A percentile compares a stretch with the other conserved stretches of the same genome.
Evolutionary conservation across 2,113 vertebrate species (phyloP).

Genomic region (Corvus moneduloides): DNA sequence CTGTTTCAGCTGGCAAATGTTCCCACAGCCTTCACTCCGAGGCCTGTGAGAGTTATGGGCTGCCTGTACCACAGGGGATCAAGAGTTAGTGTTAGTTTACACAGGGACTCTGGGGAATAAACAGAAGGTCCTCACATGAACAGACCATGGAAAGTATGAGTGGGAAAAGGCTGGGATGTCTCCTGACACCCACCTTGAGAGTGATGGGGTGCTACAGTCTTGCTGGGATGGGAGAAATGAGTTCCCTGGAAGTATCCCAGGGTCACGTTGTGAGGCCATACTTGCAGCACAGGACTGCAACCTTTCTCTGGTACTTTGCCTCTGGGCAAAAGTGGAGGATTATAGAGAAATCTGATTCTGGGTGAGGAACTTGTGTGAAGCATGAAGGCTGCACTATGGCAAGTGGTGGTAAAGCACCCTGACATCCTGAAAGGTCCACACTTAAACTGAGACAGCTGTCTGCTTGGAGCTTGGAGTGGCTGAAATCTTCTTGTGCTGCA

Average conservation of each 20-base stretch:
- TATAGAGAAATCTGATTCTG: background rate
- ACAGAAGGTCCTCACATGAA: background rate
- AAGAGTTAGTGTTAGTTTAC: background rate
- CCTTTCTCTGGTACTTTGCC: background rate
- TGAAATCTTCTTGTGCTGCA: background rate
- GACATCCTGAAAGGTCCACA: background rate
- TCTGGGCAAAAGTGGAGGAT: background rate
- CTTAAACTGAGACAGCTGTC: background rate
- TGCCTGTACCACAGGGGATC: background rate
- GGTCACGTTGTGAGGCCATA: accelerated
- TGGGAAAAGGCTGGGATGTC: background rate
- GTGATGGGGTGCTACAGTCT: background rate
- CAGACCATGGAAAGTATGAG: background rate
- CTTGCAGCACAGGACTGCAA: background rate
- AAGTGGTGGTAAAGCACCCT: accelerated
- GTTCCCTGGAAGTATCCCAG: background rate
- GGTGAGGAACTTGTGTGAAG: background rate
- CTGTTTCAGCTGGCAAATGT: background rate
- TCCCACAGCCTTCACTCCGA: background rate
- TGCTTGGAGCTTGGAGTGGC: background rate
- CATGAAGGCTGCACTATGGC: accelerated
- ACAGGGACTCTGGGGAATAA: background rate
- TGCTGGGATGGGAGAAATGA: background rate
- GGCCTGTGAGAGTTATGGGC: slow-evolving; percentile 11
- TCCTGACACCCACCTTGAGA: background rate